A percentile compares a stretch with the other conserved stretches of the same genome.
Conservation (phyloP, 2,113 vertebrate genomes). For the Bathybates hornii region DNA sequence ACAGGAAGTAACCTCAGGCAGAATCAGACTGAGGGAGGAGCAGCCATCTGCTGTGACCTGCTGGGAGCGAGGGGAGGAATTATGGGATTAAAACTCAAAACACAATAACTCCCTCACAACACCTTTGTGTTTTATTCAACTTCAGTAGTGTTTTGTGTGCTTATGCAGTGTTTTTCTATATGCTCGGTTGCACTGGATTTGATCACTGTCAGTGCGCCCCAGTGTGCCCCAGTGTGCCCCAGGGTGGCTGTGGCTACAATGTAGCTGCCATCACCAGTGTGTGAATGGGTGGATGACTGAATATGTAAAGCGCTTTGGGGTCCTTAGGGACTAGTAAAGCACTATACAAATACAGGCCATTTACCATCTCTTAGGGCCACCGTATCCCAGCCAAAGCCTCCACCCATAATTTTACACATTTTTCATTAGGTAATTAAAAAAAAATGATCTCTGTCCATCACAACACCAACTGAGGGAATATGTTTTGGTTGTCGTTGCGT, state of each 20-base stretch:
- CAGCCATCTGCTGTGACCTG: neutral
- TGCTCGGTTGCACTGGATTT: neutral
- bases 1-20: neutral
- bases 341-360: neutral
- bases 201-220: neutral
- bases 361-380: neutral
- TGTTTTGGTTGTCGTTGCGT: neutral
- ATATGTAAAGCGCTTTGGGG: neutral
- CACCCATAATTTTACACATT: neutral
- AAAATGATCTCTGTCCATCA: neutral
- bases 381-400: neutral
- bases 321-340: neutral
- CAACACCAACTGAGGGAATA: neutral
- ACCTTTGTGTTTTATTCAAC: neutral
- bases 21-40: neutral
- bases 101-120: neutral
- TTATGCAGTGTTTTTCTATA: neutral
- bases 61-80: neutral
- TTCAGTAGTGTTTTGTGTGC: neutral
- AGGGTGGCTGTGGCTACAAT: neutral
- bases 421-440: neutral
- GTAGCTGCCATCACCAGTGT: neutral
- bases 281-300: neutral
- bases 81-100: accelerated
- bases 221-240: accelerated